phyloP scores from a whole-genome alignment of 2,888 invertebrate species.

The Schrankia costaestrigalis region DNA sequence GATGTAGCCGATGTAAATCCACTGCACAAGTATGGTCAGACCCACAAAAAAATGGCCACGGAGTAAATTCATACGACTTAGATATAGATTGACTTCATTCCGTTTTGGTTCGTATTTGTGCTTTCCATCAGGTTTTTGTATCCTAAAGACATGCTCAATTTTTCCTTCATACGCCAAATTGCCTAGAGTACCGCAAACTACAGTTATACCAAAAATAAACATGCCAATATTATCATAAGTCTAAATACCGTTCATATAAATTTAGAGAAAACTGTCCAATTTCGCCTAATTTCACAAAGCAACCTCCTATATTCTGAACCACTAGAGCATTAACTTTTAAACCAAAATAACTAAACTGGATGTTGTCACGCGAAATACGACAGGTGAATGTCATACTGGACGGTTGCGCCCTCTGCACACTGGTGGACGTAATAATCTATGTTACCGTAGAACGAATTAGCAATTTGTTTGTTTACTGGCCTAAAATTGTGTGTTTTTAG shows the following conservation, averaged over 20 bases:
- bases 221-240: not conserved
- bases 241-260: slow-evolving; percentile 2
- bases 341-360: slow-evolving; percentile 20
- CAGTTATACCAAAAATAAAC: not conserved
- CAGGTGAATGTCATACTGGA: slow-evolving; percentile 46
- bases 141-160: too few species aligned
- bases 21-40: too few species aligned
- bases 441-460: slow-evolving; percentile 68
- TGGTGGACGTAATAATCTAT: slow-evolving; percentile 62
- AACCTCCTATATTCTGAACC: slow-evolving; percentile 6
- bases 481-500: too few species aligned
- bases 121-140: too few species aligned
- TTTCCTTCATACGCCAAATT: too few species aligned
- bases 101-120: too few species aligned
- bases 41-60: too few species aligned
- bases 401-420: slow-evolving; percentile 36
- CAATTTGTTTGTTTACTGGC: slow-evolving; percentile 48
- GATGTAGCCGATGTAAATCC: too few species aligned
- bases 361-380: slow-evolving; percentile 33
- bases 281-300: slow-evolving; percentile 9
- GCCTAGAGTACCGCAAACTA: too few species aligned
- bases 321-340: slow-evolving; percentile 14
- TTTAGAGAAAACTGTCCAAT: slow-evolving; percentile 10
- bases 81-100: too few species aligned
- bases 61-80: too few species aligned